A percentile compares a stretch with the other conserved stretches of the same genome.
phyloP scores from a whole-genome alignment of 1,140 invertebrate genomes.

The Zaprionus camerounensis region DNA sequence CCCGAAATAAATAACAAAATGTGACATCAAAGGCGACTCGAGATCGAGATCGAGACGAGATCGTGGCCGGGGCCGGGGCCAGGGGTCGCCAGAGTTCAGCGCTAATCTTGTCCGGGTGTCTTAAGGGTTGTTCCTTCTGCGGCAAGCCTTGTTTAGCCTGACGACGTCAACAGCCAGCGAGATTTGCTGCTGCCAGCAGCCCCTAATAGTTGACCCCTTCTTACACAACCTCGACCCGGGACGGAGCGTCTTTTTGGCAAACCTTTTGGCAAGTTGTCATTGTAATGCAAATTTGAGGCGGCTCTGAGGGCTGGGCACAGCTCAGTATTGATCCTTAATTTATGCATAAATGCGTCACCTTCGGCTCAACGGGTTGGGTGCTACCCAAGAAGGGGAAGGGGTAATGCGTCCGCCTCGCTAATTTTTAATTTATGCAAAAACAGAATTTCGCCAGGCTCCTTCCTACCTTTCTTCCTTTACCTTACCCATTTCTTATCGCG shows the following conservation, averaged over 20 bases:
- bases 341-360: slow-evolving; percentile 83
- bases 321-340: slow-evolving; percentile 81
- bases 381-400: slow-evolving; percentile 24
- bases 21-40: slow-evolving; percentile 69
- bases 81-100: slow-evolving; percentile 38
- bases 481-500: slow-evolving; percentile 18
- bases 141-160: slow-evolving; percentile 59
- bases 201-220: slow-evolving; percentile 78
- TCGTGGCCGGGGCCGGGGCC: slow-evolving; percentile 47
- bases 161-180: slow-evolving; percentile 69
- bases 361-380: slow-evolving; percentile 50
- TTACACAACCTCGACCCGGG: slow-evolving; percentile 40
- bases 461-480: slow-evolving; percentile 39
- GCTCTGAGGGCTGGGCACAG: slow-evolving; percentile 25
- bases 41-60: slow-evolving; percentile 47
- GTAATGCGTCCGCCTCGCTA: slow-evolving; percentile 56
- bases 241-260: slow-evolving; percentile 68
- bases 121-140: slow-evolving; percentile 66
- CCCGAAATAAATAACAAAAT: slow-evolving; percentile 79
- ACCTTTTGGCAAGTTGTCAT: slow-evolving; percentile 50
- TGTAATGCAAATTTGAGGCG: slow-evolving; percentile 71
- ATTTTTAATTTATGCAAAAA: slow-evolving; percentile 83
- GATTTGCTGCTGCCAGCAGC: slow-evolving; percentile 56
- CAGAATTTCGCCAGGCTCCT: slow-evolving; percentile 48
- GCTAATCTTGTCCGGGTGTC: slow-evolving; percentile 55